Conservation (phyloP, 1,140 invertebrate species). For the Sycophila sp. region DNA sequence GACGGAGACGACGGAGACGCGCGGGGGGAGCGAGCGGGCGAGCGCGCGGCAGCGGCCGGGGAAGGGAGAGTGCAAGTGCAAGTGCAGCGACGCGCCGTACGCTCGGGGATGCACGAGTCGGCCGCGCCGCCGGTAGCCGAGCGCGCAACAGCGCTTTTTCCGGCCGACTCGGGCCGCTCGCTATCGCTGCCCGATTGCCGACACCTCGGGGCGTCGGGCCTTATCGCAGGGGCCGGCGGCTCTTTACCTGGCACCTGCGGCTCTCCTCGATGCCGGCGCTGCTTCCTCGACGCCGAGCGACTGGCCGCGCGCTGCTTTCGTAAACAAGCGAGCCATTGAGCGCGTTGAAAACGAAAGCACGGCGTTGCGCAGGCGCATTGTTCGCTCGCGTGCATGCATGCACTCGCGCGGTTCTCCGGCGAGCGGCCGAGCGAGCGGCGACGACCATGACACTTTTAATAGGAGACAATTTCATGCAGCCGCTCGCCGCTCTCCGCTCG, state of each 20-base stretch:
- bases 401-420: background rate
- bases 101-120: conserved; percentile 21
- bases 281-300: background rate
- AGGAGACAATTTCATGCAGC: conserved; percentile 57
- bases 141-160: too few species aligned
- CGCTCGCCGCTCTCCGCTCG: background rate
- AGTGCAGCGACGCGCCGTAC: conserved; percentile 26
- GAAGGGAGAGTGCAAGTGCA: conserved; percentile 28
- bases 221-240: background rate
- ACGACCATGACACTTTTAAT: conserved; percentile 61
- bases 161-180: too few species aligned
- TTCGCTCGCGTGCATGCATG: background rate
- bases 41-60: background rate
- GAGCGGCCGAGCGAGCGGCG: background rate
- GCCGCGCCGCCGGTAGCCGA: too few species aligned
- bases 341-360: conserved; percentile 34
- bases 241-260: background rate
- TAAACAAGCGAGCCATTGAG: conserved; percentile 15
- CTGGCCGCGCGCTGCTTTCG: conserved; percentile 1
- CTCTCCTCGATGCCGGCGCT: background rate
- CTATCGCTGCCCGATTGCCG: too few species aligned
- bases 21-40: background rate
- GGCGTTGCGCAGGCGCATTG: conserved; percentile 37
- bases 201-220: too few species aligned
- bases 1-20: background rate